These are phyloP conservation scores for Leptopilina syphax DNA, from an alignment of 2,888 invertebrate genomes.

Conservation along the genomic window DNA sequence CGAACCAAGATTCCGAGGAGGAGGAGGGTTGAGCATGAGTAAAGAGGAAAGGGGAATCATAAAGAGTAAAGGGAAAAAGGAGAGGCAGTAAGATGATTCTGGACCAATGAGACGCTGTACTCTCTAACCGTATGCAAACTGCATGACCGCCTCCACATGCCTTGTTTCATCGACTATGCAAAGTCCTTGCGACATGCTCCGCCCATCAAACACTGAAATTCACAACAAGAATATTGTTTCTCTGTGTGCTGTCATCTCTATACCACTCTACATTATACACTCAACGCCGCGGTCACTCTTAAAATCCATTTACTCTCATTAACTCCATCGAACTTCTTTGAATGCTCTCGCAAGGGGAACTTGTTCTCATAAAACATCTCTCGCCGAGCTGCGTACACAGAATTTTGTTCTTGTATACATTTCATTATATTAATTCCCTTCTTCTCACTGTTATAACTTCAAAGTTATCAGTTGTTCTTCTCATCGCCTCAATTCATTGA, in stretches of 20 bases:
- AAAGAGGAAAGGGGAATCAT: conserved; percentile 50
- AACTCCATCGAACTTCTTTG: conserved; percentile 35
- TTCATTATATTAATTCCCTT: neutral
- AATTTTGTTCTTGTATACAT: conserved; percentile 11
- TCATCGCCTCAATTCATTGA: too few relatives aligned
- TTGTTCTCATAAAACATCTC: conserved; percentile 22
- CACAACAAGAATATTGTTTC: conserved; percentile 30
- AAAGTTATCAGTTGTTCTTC: too few relatives aligned
- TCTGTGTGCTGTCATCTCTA: conserved; percentile 16
- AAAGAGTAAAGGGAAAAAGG: conserved; percentile 54
- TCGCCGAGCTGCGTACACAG: neutral
- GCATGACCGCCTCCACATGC: conserved; percentile 70
- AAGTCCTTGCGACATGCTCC: conserved; percentile 69
- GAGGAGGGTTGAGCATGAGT: conserved; percentile 34
- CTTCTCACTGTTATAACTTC: too few relatives aligned
- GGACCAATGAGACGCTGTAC: conserved; percentile 73
- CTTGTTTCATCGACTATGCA: conserved; percentile 71
- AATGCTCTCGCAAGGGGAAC: neutral
- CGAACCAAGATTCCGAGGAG: conserved; percentile 5
- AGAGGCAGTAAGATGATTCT: conserved; percentile 54
- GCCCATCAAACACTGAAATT: conserved; percentile 61
- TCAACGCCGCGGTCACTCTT: conserved; percentile 22
- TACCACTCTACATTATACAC: neutral
- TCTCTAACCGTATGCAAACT: conserved; percentile 73
- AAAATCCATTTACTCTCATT: conserved; percentile 36